Conservation (phyloP, 2,113 vertebrate genomes). For the Colinus virginianus region DNA sequence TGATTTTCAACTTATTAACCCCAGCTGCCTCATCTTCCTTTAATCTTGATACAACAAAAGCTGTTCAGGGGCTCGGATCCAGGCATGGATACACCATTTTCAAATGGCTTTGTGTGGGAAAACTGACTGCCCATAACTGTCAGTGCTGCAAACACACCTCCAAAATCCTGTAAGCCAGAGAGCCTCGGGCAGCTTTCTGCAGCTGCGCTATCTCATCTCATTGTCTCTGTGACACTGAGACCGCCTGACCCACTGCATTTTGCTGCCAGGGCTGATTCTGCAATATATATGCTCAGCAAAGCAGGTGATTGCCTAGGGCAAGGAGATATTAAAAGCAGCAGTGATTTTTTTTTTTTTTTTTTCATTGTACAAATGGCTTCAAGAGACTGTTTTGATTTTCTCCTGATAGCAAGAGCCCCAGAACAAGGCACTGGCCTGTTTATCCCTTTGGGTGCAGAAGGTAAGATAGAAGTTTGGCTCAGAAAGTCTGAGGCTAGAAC, state of each 20-base stretch:
- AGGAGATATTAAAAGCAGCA: constrained; percentile 53
- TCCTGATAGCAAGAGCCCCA: background rate
- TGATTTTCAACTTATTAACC: constrained; percentile 50
- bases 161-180: constrained; percentile 11
- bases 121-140: background rate
- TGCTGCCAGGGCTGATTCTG: constrained; percentile 33
- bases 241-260: constrained; percentile 29
- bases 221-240: constrained; percentile 28
- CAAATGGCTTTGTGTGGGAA: constrained; percentile 50
- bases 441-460: background rate
- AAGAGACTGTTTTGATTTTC: background rate
- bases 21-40: constrained; percentile 30
- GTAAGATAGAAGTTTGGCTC: background rate
- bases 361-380: constrained; percentile 40
- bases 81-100: background rate
- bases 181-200: constrained; percentile 57
- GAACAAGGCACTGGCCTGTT: background rate
- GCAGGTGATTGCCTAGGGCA: constrained; percentile 64
- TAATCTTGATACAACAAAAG: constrained; percentile 39
- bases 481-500: background rate
- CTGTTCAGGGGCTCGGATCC: background rate
- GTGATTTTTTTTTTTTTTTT: constrained; percentile 49
- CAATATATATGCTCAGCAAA: background rate
- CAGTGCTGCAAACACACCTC: constrained; percentile 32
- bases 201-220: constrained; percentile 60